Evolutionary conservation across 2,797 vertebrate species (phyloP).

Genomic region (Coendou prehensilis): DNA sequence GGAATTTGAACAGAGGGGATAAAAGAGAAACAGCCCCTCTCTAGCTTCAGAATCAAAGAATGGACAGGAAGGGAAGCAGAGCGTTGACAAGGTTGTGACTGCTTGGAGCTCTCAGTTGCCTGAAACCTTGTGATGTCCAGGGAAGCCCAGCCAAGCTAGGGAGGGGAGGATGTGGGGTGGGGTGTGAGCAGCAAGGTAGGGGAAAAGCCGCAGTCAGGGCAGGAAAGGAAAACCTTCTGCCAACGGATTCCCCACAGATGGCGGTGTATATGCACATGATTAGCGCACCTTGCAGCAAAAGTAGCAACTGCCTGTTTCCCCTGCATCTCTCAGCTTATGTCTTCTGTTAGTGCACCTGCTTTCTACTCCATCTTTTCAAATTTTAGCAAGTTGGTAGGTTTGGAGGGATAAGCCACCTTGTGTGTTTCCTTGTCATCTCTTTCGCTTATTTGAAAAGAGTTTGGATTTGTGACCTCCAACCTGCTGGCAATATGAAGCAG

Average conservation of each 20-base stretch:
- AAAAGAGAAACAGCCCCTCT: neutral
- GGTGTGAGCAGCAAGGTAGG: rapidly evolving
- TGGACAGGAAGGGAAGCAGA: neutral
- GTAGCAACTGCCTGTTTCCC: neutral
- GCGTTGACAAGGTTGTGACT: neutral
- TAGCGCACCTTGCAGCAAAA: neutral
- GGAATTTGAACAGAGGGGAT: neutral
- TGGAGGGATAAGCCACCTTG: neutral
- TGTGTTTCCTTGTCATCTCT: neutral
- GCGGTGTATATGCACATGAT: rapidly evolving
- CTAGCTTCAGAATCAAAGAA: neutral
- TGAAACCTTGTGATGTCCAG: rapidly evolving
- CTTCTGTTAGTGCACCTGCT: neutral
- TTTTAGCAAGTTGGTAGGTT: neutral
- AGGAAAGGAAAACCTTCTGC: neutral
- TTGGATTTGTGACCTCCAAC: neutral
- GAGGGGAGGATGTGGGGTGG: no score
- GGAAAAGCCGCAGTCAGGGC: neutral
- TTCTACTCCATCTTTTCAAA: neutral
- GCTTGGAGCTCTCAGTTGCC: neutral
- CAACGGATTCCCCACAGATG: neutral
- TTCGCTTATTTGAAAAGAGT: neutral
- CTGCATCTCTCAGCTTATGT: neutral
- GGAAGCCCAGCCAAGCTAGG: neutral
- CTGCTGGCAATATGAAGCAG: neutral